Percentiles rank a stretch among this genome's conserved stretches.
Evolutionary conservation across 2,888 invertebrate species (phyloP).

Genomic region (Ctena decussata): DNA sequence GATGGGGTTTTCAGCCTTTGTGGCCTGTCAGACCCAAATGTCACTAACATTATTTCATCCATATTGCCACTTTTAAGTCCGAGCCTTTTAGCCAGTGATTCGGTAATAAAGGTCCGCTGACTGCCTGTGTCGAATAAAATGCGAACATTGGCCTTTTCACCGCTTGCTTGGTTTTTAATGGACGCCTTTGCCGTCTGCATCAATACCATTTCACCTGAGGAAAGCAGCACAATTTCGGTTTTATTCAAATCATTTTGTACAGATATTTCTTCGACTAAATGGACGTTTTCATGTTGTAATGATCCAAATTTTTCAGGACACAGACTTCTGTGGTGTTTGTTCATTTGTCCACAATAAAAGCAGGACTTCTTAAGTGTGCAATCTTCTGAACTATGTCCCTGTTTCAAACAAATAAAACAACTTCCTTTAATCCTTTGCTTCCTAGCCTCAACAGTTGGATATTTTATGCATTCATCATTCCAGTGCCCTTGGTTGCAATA

Average conservation of each 20-base stretch:
- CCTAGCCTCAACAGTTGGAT: not conserved
- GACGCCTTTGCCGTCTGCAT: constrained; percentile 37
- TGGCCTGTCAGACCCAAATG: not conserved
- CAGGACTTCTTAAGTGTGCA: not conserved
- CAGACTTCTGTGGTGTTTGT: too few relatives aligned
- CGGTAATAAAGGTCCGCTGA: constrained; percentile 20
- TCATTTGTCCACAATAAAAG: too few relatives aligned
- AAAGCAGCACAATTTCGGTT: constrained; percentile 31
- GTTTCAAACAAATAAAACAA: not conserved
- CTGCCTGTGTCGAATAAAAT: constrained; percentile 31
- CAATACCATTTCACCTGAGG: constrained; percentile 31
- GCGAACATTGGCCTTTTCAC: not conserved
- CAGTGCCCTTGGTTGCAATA: constrained; percentile 2
- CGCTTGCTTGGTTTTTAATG: constrained; percentile 14
- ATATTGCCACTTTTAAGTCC: not conserved
- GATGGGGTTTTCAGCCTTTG: not conserved
- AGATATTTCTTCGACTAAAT: not conserved
- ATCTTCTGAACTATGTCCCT: not conserved
- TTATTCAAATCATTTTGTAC: not conserved
- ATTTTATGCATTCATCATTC: constrained; percentile 13
- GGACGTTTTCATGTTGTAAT: too few relatives aligned
- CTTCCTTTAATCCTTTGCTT: not conserved
- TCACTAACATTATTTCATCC: not conserved
- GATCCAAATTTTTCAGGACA: too few relatives aligned
- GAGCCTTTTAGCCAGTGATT: constrained; percentile 7